Evolutionary conservation across 2,113 vertebrate genomes (phyloP).

Genomic region (Plecturocebus donacophilus): DNA sequence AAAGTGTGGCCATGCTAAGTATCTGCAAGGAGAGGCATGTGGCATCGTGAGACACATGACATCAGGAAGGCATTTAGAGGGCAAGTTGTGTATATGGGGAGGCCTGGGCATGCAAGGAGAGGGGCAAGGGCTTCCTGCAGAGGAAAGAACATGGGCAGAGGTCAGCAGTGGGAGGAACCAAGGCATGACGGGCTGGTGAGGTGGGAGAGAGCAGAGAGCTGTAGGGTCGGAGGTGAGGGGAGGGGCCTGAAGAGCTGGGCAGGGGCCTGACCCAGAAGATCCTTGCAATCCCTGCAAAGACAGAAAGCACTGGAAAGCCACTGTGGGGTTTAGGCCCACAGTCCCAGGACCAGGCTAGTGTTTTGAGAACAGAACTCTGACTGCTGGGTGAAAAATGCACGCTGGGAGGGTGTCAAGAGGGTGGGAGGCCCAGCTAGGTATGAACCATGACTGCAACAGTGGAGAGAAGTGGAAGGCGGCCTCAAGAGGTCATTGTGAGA

Average conservation of each 20-base stretch:
- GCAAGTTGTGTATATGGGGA: not conserved
- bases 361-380: not conserved
- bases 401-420: fast-evolving
- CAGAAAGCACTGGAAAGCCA: not conserved
- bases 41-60: not conserved
- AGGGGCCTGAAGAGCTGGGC: not conserved
- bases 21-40: not conserved
- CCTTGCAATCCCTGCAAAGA: not conserved
- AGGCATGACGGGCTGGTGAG: not conserved
- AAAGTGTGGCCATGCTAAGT: not conserved
- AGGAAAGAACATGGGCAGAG: not conserved
- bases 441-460: fast-evolving
- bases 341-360: not conserved
- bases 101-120: not conserved
- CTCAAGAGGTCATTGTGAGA: not conserved
- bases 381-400: not conserved
- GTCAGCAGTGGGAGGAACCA: not conserved
- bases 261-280: not conserved
- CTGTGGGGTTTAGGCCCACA: fast-evolving
- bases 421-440: not conserved
- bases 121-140: not conserved
- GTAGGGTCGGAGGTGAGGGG: no score
- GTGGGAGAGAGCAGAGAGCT: not conserved
- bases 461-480: not conserved
- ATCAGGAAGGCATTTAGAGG: fast-evolving